Percentiles rank a stretch among this genome's conserved stretches.
Evolutionary conservation across 2,888 invertebrate species (phyloP).

Genomic region (Rutpela maculata): DNA sequence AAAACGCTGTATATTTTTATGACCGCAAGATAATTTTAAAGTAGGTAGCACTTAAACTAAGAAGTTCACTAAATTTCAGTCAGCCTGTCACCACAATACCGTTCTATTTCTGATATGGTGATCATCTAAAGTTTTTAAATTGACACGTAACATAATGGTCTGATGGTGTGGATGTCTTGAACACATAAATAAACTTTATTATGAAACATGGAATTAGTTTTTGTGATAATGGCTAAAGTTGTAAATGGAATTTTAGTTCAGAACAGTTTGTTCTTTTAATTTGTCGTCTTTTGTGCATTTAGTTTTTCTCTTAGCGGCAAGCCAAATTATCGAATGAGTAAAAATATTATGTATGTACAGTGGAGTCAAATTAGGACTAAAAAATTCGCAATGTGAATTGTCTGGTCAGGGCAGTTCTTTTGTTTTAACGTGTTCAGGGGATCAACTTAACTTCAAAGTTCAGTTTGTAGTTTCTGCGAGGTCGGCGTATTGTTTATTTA

Average conservation of each 20-base stretch:
- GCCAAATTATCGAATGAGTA: not conserved
- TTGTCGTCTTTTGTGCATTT: not conserved
- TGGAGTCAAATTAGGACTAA: too few species aligned
- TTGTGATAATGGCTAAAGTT: slow-evolving; percentile 42
- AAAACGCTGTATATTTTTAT: slow-evolving; percentile 36
- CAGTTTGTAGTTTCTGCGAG: too few species aligned
- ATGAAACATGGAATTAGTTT: slow-evolving; percentile 44
- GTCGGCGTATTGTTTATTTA: too few species aligned
- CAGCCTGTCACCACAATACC: slow-evolving; percentile 30
- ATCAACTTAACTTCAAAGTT: too few species aligned
- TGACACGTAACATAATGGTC: slow-evolving; percentile 45
- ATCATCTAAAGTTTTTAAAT: slow-evolving; percentile 41
- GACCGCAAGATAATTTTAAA: slow-evolving; percentile 38
- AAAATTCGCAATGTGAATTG: too few species aligned
- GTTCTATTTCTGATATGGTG: slow-evolving; percentile 29
- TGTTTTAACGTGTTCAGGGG: too few species aligned
- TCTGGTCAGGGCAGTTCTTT: too few species aligned
- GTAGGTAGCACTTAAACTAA: slow-evolving; percentile 44
- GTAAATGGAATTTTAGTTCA: slow-evolving; percentile 37
- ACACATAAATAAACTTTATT: slow-evolving; percentile 42
- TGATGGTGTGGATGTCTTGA: slow-evolving; percentile 32
- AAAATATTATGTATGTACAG: not conserved
- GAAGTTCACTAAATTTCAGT: slow-evolving; percentile 43
- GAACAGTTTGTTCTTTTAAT: slow-evolving; percentile 23
- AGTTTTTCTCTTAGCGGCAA: not conserved